These are phyloP conservation scores for Aegithalos caudatus DNA, from an alignment of 2,113 vertebrate species.

Conservation along the genomic window DNA sequence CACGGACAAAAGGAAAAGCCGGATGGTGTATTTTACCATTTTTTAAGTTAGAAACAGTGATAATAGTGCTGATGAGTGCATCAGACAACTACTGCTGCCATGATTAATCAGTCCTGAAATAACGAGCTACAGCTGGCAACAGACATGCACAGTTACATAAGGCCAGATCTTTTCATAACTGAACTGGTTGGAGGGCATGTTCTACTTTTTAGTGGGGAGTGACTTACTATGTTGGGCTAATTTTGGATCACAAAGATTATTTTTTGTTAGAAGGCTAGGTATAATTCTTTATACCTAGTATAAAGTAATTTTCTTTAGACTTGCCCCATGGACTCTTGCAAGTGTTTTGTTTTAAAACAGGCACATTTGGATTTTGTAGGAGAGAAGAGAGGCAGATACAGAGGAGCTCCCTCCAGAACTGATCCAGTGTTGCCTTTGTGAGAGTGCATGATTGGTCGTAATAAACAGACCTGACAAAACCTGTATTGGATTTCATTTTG, in stretches of 20 bases:
- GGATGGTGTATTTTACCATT: neutral
- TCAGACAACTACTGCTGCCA: neutral
- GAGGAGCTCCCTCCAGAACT: neutral
- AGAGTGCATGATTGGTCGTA: rapidly evolving
- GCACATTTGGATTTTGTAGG: neutral
- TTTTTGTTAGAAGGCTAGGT: neutral
- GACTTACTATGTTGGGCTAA: neutral
- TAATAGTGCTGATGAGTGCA: neutral
- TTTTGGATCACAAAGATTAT: neutral
- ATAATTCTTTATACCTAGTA: neutral
- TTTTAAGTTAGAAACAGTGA: neutral
- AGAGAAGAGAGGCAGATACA: neutral
- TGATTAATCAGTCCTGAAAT: conserved; percentile 33
- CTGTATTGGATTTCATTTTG: neutral
- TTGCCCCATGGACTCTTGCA: neutral
- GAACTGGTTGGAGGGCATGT: neutral
- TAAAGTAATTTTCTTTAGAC: neutral
- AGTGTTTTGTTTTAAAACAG: neutral
- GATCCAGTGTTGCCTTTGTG: neutral
- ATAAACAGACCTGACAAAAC: neutral
- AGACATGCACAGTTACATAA: neutral
- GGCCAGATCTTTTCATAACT: neutral
- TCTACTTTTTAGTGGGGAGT: neutral
- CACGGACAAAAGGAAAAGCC: neutral
- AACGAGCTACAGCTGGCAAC: neutral